Base-by-base conservation (phyloP, 2,888 invertebrate genomes). In the Dryadula phaetusa region DNA sequence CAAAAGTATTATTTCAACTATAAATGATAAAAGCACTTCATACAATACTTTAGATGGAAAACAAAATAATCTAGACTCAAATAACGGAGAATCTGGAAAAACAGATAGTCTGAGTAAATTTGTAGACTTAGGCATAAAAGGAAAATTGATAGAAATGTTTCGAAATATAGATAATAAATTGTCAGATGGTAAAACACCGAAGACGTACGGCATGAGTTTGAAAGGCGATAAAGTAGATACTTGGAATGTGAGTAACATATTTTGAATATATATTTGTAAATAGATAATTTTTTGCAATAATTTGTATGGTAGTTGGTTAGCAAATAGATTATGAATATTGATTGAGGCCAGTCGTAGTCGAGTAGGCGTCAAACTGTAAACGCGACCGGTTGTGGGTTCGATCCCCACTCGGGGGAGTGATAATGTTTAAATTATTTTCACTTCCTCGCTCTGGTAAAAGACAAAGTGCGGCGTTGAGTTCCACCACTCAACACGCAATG, bases 231-330 rank as follows among this genome's bases (percentile, higher is more conserved):
- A 65, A 40, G 72, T 62, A 22, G 54, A 60, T 12, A 40, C 46
- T 42, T 74, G 70, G 66, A 73, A 73, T 64, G 71, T 74, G 67
- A 70, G 70, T 69, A 28, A n/a, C 12, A 40, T 6, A 52, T 28
- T 42, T 46, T 54, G 20, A 18, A 28, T 34, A 32, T 7, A 18
- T 6, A 32, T 12, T n/a, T n/a, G 32, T 14, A 44, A 18, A 12
- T 28, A 18, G 6, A 12, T 20, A 47, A 22, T 5, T 22, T 12
- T 47, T 46, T 20, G 28, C 28, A 28, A 28, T 28, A 4, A 28
- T 6, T n/a, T n/a, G n/a, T n/a, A n/a, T n/a, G n/a, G n/a, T n/a
- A n/a, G n/a, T n/a, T n/a, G n/a, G n/a, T n/a, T n/a, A n/a, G n/a
- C n/a, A n/a, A n/a, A n/a, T n/a, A n/a, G n/a, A n/a, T n/a, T n/a